Conservation (phyloP, 2,888 invertebrate species). For the Trachelus iudaicus region DNA sequence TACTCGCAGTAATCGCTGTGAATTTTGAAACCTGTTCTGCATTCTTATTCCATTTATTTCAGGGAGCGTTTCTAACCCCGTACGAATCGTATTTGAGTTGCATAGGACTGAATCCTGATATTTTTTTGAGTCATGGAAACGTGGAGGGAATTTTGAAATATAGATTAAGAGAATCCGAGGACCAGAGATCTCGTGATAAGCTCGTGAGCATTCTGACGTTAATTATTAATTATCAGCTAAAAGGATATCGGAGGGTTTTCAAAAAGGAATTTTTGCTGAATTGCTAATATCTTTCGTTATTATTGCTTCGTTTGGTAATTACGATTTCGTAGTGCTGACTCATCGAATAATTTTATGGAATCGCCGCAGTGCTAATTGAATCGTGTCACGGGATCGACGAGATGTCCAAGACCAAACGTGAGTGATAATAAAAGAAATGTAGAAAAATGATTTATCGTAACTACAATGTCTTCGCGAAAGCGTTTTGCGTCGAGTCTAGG, state of each 20-base stretch:
- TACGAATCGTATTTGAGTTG: no score
- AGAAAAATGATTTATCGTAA: neutral
- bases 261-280: neutral
- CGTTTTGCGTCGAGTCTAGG: neutral
- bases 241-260: neutral
- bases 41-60: neutral
- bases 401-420: constrained; percentile 43
- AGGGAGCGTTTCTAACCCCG: neutral
- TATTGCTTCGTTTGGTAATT: neutral
- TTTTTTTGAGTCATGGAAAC: no score
- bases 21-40: neutral
- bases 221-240: neutral
- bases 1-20: neutral
- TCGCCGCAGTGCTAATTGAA: constrained; percentile 10
- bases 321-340: constrained; percentile 47
- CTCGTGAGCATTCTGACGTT: neutral
- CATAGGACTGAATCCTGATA: no score
- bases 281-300: neutral
- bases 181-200: no score
- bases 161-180: no score
- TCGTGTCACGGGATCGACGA: constrained; percentile 27
- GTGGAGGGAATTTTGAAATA: no score
- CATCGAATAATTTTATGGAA: constrained; percentile 20
- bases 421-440: constrained; percentile 23
- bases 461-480: neutral